Base-by-base conservation (phyloP, 1,140 invertebrate genomes). In the Sarcophaga peregrina region DNA sequence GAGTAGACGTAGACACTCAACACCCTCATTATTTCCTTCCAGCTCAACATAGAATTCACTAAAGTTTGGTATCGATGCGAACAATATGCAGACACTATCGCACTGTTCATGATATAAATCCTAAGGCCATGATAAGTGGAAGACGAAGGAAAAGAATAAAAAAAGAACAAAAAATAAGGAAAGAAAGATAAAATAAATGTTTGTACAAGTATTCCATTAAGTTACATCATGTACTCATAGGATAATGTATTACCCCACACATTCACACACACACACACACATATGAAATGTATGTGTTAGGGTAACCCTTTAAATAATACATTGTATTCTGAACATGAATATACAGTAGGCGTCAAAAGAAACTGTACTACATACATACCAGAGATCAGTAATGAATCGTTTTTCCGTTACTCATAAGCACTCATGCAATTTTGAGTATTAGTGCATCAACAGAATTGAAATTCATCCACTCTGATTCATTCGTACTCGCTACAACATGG, bases 101-200 rank as follows among this genome's bases (percentile, higher is more conserved):
- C 98, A 99, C 90, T 98, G 96, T 88, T 98, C 96, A 90, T 98
- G 97, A 90, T 99, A 99, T 52, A 99, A 92, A 90, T 98, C 97
- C 96, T 97, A 37, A 37, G 25, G 91, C 6, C 76, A 46, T 37
- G 50, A 72, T 75, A 78, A 72, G 58, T 62, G 50, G 72, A 13
- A 80, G 9, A 52, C 20, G 17, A 80, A 47, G 25, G 1, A 25
- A 68, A 68, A 25, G 0, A 20, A 68, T 9, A 68, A 68, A 58
- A 13, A 58, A n/a, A 68, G 20, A 68, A 68, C 1, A 9, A 10
- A 10, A 68, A 68, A 68, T 7, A 68, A 68, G 7, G 17, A 8
- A 20, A 17, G 15, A 68, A n/a, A 68, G n/a, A 25, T 20, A n/a
- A 20, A 68, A 13, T 13, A 58, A n/a, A n/a, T 58, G 54, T n/a